These are phyloP conservation scores for Thera obeliscata DNA, from an alignment of 2,888 invertebrate species.

Conservation along the genomic window DNA sequence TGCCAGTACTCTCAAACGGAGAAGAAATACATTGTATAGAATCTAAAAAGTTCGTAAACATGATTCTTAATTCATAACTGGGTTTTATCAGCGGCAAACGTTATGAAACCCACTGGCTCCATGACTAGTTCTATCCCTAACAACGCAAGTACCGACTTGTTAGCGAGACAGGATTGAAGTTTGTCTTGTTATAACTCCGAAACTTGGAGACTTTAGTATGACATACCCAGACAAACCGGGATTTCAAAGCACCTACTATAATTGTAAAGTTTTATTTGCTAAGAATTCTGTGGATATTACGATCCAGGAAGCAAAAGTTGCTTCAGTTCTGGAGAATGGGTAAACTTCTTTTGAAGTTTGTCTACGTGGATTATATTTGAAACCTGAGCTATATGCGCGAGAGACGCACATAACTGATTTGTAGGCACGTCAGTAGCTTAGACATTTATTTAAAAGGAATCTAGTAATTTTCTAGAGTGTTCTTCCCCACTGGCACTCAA, in stretches of 20 bases:
- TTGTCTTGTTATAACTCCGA: constrained; percentile 71
- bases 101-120: constrained; percentile 13
- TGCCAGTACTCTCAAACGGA: no score
- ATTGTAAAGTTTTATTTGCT: constrained; percentile 37
- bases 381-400: no score
- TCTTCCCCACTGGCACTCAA: no score
- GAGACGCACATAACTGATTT: no score
- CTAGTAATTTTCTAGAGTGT: no score
- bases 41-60: no score
- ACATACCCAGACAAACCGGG: constrained; percentile 39
- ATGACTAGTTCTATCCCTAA: constrained; percentile 45
- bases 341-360: background rate
- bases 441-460: no score
- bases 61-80: no score
- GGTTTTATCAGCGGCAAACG: background rate
- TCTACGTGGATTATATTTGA: no score
- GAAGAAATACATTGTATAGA: no score
- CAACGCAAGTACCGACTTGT: constrained; percentile 60
- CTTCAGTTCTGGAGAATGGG: constrained; percentile 8
- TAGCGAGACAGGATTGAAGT: constrained; percentile 63
- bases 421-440: no score
- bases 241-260: constrained; percentile 37
- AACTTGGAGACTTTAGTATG: constrained; percentile 43
- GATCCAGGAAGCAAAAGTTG: constrained; percentile 27
- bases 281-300: constrained; percentile 26